phyloP scores from a whole-genome alignment of 2,888 invertebrate genomes.

The Synergus umbraculus region DNA sequence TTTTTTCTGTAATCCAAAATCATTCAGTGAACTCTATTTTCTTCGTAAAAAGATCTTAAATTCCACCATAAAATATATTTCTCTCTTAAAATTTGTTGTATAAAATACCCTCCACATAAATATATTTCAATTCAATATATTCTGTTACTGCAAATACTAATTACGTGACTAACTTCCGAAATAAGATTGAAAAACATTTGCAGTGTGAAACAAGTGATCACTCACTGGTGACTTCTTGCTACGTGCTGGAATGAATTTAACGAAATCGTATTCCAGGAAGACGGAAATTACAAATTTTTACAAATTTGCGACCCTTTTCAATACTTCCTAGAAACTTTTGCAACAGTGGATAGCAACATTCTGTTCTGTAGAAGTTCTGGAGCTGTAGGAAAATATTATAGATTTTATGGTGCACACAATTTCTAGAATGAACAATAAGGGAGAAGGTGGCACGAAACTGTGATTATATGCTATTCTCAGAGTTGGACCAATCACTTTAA shows the following conservation, averaged over 20 bases:
- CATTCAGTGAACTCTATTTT: background rate
- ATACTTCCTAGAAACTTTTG: background rate
- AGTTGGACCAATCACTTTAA: conserved; percentile 55
- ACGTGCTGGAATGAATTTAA: conserved; percentile 8
- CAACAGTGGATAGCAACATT: background rate
- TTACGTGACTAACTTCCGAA: background rate
- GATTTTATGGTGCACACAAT: background rate
- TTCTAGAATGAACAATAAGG: background rate
- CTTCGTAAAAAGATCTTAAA: background rate
- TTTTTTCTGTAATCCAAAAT: background rate
- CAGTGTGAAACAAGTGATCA: background rate
- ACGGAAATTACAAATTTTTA: background rate
- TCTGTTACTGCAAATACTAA: background rate
- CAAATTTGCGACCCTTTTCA: background rate
- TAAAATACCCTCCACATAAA: no score
- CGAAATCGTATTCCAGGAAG: background rate
- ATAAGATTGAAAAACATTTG: background rate
- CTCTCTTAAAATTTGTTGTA: no score
- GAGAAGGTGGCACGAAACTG: background rate
- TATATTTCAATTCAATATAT: background rate
- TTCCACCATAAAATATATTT: no score
- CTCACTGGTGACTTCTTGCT: background rate
- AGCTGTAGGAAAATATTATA: background rate
- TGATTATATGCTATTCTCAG: conserved; percentile 44
- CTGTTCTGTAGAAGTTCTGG: background rate